phyloP scores from a whole-genome alignment of 2,113 vertebrate genomes.

The Hemichromis elongatus region DNA sequence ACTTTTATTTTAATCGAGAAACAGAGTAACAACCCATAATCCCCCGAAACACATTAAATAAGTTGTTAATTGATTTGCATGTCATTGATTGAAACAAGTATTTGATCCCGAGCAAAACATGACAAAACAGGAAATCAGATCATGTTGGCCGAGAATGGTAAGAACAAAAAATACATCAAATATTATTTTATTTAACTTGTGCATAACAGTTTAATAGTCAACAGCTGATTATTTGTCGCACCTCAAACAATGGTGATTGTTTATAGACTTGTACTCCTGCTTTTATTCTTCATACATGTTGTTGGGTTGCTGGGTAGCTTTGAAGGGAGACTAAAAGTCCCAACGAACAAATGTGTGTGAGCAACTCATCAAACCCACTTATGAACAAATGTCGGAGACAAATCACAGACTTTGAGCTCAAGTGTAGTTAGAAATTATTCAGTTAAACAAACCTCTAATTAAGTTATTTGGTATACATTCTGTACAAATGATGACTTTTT shows the following conservation, averaged over 20 bases:
- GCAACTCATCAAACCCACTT: not conserved
- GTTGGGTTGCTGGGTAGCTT: not conserved
- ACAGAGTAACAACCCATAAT: not conserved
- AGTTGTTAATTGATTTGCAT: not conserved
- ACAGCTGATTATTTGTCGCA: not conserved
- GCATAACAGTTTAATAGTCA: not conserved
- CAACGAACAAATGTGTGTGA: not conserved
- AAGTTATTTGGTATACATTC: accelerated
- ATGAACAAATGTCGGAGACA: no score
- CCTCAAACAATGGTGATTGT: not conserved
- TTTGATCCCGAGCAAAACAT: not conserved
- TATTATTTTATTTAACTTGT: not conserved
- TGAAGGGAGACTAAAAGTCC: not conserved
- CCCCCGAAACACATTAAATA: not conserved
- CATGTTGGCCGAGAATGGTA: not conserved
- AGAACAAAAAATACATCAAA: not conserved
- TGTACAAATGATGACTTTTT: accelerated
- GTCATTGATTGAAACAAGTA: not conserved
- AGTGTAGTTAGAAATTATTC: no score
- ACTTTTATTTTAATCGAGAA: not conserved
- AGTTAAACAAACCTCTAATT: not conserved
- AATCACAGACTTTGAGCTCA: no score
- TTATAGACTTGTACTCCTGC: not conserved
- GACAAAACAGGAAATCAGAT: not conserved
- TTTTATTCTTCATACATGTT: not conserved